These are phyloP conservation scores for Pammene aurita DNA, from an alignment of 2,888 invertebrate genomes.

Conservation along the genomic window DNA sequence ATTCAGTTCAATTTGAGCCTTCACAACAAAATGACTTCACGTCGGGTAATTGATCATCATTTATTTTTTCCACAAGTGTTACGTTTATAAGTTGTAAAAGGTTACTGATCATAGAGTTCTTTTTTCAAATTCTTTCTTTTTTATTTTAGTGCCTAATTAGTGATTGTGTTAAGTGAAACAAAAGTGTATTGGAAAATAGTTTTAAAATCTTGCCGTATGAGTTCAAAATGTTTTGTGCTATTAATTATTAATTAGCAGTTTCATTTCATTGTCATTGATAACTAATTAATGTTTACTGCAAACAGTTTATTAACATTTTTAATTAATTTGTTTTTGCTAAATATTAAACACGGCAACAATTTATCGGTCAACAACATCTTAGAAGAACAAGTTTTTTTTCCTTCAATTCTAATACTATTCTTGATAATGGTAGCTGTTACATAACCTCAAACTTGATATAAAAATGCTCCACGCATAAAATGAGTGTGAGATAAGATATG, in stretches of 20 bases:
- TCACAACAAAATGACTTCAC: constrained; percentile 71
- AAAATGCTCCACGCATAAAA: constrained; percentile 30
- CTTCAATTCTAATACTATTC: neutral
- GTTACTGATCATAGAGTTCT: constrained; percentile 42
- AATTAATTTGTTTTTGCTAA: constrained; percentile 21
- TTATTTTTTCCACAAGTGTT: constrained; percentile 45
- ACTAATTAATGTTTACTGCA: constrained; percentile 28
- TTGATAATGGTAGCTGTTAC: constrained; percentile 6
- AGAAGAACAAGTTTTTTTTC: neutral
- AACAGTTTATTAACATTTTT: constrained; percentile 20
- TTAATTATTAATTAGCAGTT: constrained; percentile 19
- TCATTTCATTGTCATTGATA: constrained; percentile 14
- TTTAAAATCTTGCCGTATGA: constrained; percentile 16
- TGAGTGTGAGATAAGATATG: constrained; percentile 48
- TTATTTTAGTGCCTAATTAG: constrained; percentile 33
- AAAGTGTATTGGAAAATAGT: constrained; percentile 32
- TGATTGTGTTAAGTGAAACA: constrained; percentile 25
- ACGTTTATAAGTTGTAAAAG: constrained; percentile 30
- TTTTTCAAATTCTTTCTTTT: constrained; percentile 39
- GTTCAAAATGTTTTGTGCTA: constrained; percentile 27
- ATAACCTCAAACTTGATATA: constrained; percentile 34
- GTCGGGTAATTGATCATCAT: constrained; percentile 69
- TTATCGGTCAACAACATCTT: constrained; percentile 1
- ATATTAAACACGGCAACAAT: neutral
- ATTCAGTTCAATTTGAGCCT: constrained; percentile 71